These are phyloP conservation scores for Aurelia aurita DNA, from an alignment of 30 jellyfish, hydroid and myxozoan genomes.

Conservation along the genomic window DNA sequence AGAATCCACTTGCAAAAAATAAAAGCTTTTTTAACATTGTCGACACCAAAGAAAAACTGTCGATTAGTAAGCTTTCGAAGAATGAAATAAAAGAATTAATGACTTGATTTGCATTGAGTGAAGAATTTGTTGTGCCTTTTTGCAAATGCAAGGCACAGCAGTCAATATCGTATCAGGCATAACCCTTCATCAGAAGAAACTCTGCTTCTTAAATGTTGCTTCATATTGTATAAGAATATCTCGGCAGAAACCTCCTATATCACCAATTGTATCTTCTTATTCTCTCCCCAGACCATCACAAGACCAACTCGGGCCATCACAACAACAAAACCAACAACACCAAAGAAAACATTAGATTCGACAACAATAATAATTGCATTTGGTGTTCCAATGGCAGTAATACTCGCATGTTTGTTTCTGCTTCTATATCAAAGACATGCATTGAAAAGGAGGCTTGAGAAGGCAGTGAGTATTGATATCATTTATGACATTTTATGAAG, in stretches of 20 bases:
- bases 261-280: neutral
- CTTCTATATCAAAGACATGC: slow-evolving; percentile 15
- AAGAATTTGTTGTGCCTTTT: too few species aligned
- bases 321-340: slow-evolving; percentile 4
- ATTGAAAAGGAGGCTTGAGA: slow-evolving; percentile 22
- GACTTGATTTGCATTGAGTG: too few species aligned
- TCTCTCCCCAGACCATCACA: slow-evolving; percentile 11
- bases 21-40: too few species aligned
- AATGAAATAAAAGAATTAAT: too few species aligned
- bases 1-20: too few species aligned
- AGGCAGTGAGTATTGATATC: slow-evolving; percentile 3
- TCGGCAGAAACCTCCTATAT: neutral
- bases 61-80: too few species aligned
- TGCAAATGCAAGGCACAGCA: too few species aligned
- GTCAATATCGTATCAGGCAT: too few species aligned
- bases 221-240: neutral
- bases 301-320: slow-evolving; percentile 13
- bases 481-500: too few species aligned
- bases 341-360: slow-evolving; percentile 8
- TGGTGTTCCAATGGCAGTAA: slow-evolving; percentile 30
- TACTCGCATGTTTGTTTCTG: slow-evolving; percentile 4
- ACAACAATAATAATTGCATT: slow-evolving; percentile 14
- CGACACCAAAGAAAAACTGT: too few species aligned
- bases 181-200: too few species aligned
- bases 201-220: neutral